Base-by-base conservation (phyloP, 2,113 vertebrate genomes). In the Passer domesticus region DNA sequence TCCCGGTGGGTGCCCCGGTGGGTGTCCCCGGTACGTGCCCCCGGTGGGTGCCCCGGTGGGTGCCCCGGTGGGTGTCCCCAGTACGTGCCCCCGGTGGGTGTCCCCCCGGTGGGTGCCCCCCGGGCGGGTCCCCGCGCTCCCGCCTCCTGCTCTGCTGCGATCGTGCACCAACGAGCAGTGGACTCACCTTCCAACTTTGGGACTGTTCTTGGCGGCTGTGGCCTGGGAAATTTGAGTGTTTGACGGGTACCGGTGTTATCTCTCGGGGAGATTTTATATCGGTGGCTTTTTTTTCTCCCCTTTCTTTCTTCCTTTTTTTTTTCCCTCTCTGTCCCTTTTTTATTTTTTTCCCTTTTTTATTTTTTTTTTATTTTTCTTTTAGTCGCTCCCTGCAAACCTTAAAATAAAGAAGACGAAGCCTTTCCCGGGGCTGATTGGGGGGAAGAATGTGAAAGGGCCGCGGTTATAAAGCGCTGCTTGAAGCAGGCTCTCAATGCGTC, bases 401-500 rank as follows among this genome's bases (percentile, higher is more conserved):
- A 97, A 98, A 98, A 98, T 98, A 98, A 98, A 98, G 98, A 98
- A 98, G 95, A 98, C 97, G 98, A 97, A 97, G 97, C 97, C 97
- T 97, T 98, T 98, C 98, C 98, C 95, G 97, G 97, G 97, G 98
- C 97, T 97, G 98, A 98, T 70, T 98, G 98, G 97, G 97, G 95
- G 95, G 69, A 97, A 97, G 97, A 97, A 98, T 97, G 98, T 98
- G 98, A 99, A 98, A 98, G 98, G 97, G 96, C 97, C 97, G 98
- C 97, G 97, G 98, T 98, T 98, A 98, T 98, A 99, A 99, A 99
- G 98, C 98, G 95, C 98, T 98, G 98, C 98, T 99, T 98, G 98
- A 98, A 98, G 98, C 96, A 46, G 82, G 96, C 97, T 98, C 98
- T 99, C 98, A 98, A 92, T 97, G 98, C 97, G 98, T 97, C 99